Conservation (phyloP, 2,113 vertebrate species). For the Eulacestoma nigropectus region DNA sequence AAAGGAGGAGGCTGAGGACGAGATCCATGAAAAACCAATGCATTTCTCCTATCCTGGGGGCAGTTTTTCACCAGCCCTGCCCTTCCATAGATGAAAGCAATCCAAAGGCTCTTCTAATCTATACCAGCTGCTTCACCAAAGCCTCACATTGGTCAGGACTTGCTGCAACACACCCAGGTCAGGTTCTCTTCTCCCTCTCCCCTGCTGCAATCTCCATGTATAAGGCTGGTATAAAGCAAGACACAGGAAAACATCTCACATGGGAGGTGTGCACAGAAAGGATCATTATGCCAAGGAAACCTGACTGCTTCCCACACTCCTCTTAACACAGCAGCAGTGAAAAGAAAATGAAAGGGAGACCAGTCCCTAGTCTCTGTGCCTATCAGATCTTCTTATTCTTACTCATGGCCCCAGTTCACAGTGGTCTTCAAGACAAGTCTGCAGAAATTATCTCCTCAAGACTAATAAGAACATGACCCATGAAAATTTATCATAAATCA, state of each 20-base stretch:
- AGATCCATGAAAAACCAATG: background rate
- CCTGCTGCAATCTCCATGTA: fast-evolving
- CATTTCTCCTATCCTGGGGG: conserved; percentile 30
- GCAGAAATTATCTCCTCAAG: background rate
- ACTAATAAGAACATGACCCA: background rate
- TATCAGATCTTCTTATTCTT: background rate
- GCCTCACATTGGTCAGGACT: background rate
- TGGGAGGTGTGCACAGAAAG: background rate
- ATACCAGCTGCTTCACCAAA: conserved; percentile 24
- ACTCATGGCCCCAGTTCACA: background rate
- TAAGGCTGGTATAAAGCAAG: fast-evolving
- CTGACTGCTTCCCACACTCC: background rate
- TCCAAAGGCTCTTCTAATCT: background rate
- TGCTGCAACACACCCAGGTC: background rate
- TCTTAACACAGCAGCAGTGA: background rate
- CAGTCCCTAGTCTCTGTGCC: background rate
- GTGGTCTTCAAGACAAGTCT: background rate
- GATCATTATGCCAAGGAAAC: background rate
- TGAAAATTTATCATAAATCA: background rate
- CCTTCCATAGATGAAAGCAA: conserved; percentile 48
- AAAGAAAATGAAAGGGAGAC: background rate
- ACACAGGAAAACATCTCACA: background rate
- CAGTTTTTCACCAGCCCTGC: conserved; percentile 22
- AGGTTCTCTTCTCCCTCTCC: background rate
- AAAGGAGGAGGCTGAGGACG: conserved; percentile 29